Evolutionary conservation across 1,140 invertebrate genomes (phyloP).

Genomic region (Oedothorax gibbosus): DNA sequence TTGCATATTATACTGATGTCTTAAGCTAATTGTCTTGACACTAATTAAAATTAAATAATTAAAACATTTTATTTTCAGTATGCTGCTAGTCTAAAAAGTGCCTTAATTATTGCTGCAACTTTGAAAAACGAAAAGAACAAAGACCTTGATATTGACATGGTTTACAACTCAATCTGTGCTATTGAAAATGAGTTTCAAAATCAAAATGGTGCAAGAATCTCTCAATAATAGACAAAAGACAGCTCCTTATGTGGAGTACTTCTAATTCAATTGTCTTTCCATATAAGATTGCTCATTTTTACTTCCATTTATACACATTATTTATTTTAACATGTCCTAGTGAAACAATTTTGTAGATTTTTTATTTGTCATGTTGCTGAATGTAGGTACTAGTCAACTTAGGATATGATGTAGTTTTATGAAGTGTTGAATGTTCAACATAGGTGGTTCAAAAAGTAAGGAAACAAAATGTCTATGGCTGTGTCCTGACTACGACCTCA

Average conservation of each 20-base stretch:
- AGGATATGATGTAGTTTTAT: too few species aligned
- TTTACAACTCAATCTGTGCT: slow-evolving; percentile 33
- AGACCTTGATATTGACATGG: slow-evolving; percentile 24
- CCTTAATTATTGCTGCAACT: slow-evolving; percentile 39
- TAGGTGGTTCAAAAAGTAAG: too few species aligned
- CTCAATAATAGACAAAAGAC: slow-evolving; percentile 7
- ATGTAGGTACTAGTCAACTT: too few species aligned
- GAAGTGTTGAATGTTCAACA: too few species aligned
- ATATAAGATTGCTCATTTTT: slow-evolving; percentile 19
- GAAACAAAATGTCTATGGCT: too few species aligned
- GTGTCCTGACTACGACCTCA: too few species aligned
- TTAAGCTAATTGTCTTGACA: too few species aligned
- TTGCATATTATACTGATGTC: too few species aligned
- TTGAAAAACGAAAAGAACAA: slow-evolving; percentile 32
- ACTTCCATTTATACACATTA: slow-evolving; percentile 9
- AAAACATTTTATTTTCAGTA: slow-evolving; percentile 16
- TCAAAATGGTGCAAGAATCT: background rate
- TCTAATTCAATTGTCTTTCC: slow-evolving; percentile 18
- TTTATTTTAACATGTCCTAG: too few species aligned
- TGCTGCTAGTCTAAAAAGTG: slow-evolving; percentile 50
- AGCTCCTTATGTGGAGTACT: slow-evolving; percentile 1
- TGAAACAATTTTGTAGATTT: too few species aligned
- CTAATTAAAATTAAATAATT: too few species aligned
- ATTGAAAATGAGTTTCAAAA: slow-evolving; percentile 39
- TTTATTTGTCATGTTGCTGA: too few species aligned